Evolutionary conservation across 2,797 vertebrate species (phyloP).

Genomic region (Anguilla megastoma): DNA sequence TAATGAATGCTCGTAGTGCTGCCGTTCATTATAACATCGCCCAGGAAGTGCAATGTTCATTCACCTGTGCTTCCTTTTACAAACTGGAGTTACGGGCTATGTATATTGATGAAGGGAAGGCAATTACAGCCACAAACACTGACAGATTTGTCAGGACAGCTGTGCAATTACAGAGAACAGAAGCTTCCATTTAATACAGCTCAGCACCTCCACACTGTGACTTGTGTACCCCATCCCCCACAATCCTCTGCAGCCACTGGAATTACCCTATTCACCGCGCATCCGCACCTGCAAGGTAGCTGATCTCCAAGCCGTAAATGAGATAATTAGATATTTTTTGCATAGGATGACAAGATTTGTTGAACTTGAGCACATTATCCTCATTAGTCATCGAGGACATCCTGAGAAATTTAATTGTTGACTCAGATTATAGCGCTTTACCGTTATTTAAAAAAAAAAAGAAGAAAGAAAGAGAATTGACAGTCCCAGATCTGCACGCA

Average conservation of each 20-base stretch:
- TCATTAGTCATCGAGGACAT: conserved; percentile 44
- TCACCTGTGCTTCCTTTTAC: conserved; percentile 31
- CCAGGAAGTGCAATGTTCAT: not conserved
- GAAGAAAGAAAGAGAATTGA: not conserved
- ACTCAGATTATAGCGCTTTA: conserved; percentile 37
- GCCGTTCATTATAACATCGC: not conserved
- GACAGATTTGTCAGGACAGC: conserved; percentile 61
- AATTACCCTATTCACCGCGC: conserved; percentile 67
- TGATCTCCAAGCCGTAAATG: conserved; percentile 50
- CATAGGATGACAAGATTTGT: conserved; percentile 46
- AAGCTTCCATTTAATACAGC: conserved; percentile 64
- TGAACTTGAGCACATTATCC: conserved; percentile 47
- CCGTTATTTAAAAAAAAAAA: not conserved
- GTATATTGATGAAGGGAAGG: conserved; percentile 40
- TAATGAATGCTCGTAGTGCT: not conserved
- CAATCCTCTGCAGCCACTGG: conserved; percentile 55
- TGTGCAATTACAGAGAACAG: conserved; percentile 73
- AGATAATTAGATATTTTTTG: conserved; percentile 56
- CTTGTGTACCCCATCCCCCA: conserved; percentile 50
- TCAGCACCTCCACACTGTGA: conserved; percentile 56
- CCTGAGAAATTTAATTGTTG: conserved; percentile 43
- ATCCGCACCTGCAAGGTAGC: conserved; percentile 59
- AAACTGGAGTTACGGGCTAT: conserved; percentile 11
- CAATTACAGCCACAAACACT: conserved; percentile 63
- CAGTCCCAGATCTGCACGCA: not conserved